phyloP scores from a whole-genome alignment of 2,888 invertebrate genomes.

The Amphimallon solstitiale region DNA sequence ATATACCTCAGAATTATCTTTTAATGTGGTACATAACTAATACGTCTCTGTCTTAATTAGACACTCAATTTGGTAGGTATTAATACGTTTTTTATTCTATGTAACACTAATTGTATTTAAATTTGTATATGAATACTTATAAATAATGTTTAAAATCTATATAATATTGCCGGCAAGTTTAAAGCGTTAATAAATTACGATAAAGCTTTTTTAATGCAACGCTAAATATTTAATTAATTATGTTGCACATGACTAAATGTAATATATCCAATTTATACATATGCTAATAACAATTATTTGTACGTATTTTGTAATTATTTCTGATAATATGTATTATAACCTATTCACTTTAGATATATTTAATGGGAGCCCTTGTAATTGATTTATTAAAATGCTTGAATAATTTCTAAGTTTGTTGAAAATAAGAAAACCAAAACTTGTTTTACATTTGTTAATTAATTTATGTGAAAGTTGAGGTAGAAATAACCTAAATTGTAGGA shows the following conservation, averaged over 20 bases:
- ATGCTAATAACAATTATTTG: background rate
- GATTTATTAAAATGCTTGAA: too few species aligned
- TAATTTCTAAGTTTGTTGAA: too few species aligned
- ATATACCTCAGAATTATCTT: conserved; percentile 16
- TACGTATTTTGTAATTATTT: background rate
- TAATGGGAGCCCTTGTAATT: too few species aligned
- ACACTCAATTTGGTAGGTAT: background rate
- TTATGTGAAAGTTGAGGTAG: too few species aligned
- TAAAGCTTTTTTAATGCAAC: background rate
- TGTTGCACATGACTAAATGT: background rate
- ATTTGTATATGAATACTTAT: background rate
- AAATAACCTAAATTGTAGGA: too few species aligned
- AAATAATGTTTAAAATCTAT: background rate
- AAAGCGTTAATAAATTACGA: background rate
- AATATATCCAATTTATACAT: background rate
- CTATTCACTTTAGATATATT: too few species aligned
- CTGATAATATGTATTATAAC: too few species aligned
- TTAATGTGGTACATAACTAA: background rate
- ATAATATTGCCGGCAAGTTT: background rate
- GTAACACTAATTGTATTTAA: too few species aligned
- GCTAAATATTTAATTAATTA: background rate
- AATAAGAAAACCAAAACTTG: too few species aligned
- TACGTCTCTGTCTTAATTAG: conserved; percentile 4
- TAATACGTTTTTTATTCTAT: background rate
- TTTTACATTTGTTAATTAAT: too few species aligned